Conservation (phyloP, 1,140 invertebrate genomes). For the Heliconius himera region DNA sequence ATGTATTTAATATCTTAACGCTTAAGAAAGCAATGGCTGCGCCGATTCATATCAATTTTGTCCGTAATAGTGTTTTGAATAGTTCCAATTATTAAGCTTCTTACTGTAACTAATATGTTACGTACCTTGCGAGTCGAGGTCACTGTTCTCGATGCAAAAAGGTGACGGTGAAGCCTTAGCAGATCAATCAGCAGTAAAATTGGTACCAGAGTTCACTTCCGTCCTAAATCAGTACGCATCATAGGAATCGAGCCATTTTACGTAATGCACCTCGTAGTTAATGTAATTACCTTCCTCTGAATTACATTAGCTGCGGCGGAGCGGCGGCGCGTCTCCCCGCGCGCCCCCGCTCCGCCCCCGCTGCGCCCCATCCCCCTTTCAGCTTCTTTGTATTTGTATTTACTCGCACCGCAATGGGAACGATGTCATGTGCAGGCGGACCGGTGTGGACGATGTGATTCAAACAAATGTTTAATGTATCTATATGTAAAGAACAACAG, state of each 20-base stretch:
- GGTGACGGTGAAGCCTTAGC: slow-evolving; percentile 75
- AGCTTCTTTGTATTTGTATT: slow-evolving; percentile 61
- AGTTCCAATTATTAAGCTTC: slow-evolving; percentile 78
- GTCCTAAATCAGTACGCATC: slow-evolving; percentile 80
- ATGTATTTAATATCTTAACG: slow-evolving; percentile 67
- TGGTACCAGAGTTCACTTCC: slow-evolving; percentile 81
- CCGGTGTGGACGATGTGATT: neutral
- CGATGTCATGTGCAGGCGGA: slow-evolving; percentile 33
- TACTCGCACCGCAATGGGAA: slow-evolving; percentile 53
- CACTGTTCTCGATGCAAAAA: slow-evolving; percentile 59
- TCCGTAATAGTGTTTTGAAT: slow-evolving; percentile 77
- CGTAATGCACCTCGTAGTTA: slow-evolving; percentile 76
- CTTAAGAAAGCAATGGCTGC: slow-evolving; percentile 76
- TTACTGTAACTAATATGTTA: slow-evolving; percentile 67
- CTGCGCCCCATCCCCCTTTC: slow-evolving; percentile 24
- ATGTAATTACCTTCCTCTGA: slow-evolving; percentile 76
- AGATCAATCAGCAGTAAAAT: slow-evolving; percentile 74
- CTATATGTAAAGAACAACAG: neutral
- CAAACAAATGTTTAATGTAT: neutral
- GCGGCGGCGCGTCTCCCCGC: slow-evolving; percentile 50
- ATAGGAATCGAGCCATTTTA: slow-evolving; percentile 81
- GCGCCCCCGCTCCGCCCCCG: slow-evolving; percentile 31
- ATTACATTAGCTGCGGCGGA: slow-evolving; percentile 68
- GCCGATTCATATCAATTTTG: slow-evolving; percentile 80
- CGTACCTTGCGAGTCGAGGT: slow-evolving; percentile 59